Base-by-base conservation (phyloP, 2,888 invertebrate species). In the Andrena bicolor region DNA sequence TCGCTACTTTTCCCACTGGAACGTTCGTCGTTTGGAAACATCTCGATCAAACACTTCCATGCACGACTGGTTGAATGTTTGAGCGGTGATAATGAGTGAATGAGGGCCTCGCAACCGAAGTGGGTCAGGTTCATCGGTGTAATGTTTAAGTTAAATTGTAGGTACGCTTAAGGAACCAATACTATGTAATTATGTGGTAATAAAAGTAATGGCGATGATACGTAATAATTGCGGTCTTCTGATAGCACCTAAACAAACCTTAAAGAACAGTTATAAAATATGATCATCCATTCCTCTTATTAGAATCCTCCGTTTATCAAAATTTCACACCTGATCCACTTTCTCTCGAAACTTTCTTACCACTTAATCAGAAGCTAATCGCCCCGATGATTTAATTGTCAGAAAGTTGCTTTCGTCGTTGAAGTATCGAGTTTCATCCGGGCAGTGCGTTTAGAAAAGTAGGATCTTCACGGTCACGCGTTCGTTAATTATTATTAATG, bases 341-440 rank as follows among this genome's bases (percentile, higher is more conserved):
- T 80, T 80, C 66, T 48, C 71, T 56, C 7, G 4, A 49, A 26
- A 6, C 35, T 26, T 71, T 56, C 61, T 32, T 53, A 5, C 4
- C n/a, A 28, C 20, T 49, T 65, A 75, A 32, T 32, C 6, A 35
- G 7, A 13, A 70, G 5, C 28, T 64, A 49, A 70, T 75, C 20
- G 49, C 32, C 16, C 20, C n/a, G 2, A 20, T 20, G 3, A 13
- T 35, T 28, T 56, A 63, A 69, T 32, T 51, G 10, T 30, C 30
- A 8, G 51, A 53, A 63, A 68, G 60, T 26, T 23, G 58, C 2
- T 20, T 56, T 30, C 4, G 28, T 28, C 10, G 10, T 30, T 35
- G 6, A 13, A 48, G 35, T n/a, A 23, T 23, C 28, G 30, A 16
- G n/a, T 13, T 56, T 20, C 10, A 32, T 13, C 41, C 10, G 20